These are phyloP conservation scores for Trachelus iudaicus DNA, from an alignment of 2,888 invertebrate genomes.

Conservation along the genomic window DNA sequence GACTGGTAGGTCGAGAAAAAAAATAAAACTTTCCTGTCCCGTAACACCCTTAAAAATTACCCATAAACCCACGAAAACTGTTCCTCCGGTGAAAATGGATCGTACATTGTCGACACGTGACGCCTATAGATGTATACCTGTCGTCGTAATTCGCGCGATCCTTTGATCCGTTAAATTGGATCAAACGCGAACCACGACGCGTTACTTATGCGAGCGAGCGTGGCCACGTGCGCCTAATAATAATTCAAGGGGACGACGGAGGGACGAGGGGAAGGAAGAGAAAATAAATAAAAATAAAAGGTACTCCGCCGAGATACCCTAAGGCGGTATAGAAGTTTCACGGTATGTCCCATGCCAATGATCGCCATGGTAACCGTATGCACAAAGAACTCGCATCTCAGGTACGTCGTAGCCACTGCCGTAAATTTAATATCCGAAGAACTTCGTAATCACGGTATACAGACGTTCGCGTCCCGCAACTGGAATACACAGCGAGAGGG, in stretches of 20 bases:
- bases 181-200: neutral
- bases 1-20: neutral
- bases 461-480: neutral
- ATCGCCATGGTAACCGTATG: conserved; percentile 48
- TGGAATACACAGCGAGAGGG: neutral
- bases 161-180: neutral
- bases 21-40: neutral
- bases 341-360: conserved; percentile 20
- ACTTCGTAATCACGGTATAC: conserved; percentile 27
- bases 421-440: conserved; percentile 31
- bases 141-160: neutral
- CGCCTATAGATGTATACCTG: neutral
- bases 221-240: neutral
- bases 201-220: neutral
- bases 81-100: neutral
- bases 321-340: neutral
- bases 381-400: conserved; percentile 37
- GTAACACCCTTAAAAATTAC: neutral
- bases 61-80: neutral
- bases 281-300: neutral
- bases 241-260: neutral
- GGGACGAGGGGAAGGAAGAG: conserved; percentile 3
- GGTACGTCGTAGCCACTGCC: conserved; percentile 15
- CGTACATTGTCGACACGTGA: neutral
- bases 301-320: neutral